Evolutionary conservation across 1,140 invertebrate species (phyloP), one percentile per base, ranked within the genome.

Genomic region (Agrypnia vestita): DNA sequence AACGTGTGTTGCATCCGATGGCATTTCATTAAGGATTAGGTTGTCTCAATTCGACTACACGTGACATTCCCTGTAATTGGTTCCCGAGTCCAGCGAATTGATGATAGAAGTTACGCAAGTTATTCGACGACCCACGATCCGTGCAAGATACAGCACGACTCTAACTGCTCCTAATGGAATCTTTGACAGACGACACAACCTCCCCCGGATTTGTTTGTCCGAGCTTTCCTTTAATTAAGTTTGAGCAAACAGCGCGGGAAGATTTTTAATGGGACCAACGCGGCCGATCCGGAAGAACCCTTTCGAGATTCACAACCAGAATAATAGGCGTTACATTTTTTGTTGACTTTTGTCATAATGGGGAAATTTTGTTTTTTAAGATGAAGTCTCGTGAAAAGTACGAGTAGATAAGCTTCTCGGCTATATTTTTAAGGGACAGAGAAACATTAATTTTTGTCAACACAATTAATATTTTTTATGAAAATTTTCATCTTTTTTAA

Each of bases 161-260:
- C 64, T 12, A 15, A 46, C 64, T 47, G 44, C 44, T 49, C 44
- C 64, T 73, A 73, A 73, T 73, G 69, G 69, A 73, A 73, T 53
- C 51, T 73, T 73, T 71, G 69, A 73, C 69, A 73, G 69, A 73
- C 69, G 53, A 73, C 47, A 53, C 51, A 73, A 73, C 69, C 17
- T 19, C 47, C 17, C 25, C 19, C 10, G 51, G 12, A 73, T 73
- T 73, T 73, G 69, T 55, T 73, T 73, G 69, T 55, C 49, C 49
- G 47, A 55, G 69, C 69, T 25, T 55, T 73, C 21, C 19, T 73
- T 73, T 73, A 73, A 73, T 73, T 73, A 73, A 51, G 17, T 53
- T 73, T 73, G 19, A 53, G 51, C 69, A 53, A 55, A 73, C 69
- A 73, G 35, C 47, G 51, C 47, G 69, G 53, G 69, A 17, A 53